A percentile compares a stretch with the other conserved stretches of the same genome.
These are phyloP conservation scores for Hydropotes inermis DNA, from an alignment of 2,113 vertebrate species.

Conservation along the genomic window DNA sequence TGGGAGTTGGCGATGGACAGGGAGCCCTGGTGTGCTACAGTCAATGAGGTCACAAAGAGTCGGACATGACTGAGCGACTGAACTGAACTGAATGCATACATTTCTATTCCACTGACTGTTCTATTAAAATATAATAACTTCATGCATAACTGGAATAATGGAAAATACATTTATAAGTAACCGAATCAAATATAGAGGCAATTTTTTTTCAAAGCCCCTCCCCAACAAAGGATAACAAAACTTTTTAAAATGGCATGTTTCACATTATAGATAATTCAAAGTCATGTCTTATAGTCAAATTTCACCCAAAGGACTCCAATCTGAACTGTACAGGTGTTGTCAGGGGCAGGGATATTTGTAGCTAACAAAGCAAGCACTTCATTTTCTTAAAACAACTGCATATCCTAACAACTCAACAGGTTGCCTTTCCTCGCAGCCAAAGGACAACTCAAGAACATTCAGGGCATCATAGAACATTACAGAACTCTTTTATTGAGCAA, in stretches of 20 bases:
- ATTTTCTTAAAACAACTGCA: background rate
- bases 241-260: background rate
- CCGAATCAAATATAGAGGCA: background rate
- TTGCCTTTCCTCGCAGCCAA: background rate
- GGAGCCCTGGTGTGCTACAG: background rate
- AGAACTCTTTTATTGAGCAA: background rate
- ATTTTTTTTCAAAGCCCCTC: background rate
- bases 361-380: background rate
- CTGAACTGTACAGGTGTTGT: background rate
- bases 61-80: background rate
- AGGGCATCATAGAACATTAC: background rate
- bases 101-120: background rate
- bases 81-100: background rate
- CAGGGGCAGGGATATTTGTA: background rate
- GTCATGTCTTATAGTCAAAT: background rate
- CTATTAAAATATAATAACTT: conserved; percentile 14
- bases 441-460: background rate
- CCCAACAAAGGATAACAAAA: background rate
- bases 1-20: background rate
- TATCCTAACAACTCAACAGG: background rate
- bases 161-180: background rate
- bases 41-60: background rate
- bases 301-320: background rate
- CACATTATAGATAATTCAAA: background rate
- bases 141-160: background rate